These are phyloP conservation scores for Baronia brevicornis DNA, from an alignment of 2,888 invertebrate species.

Conservation along the genomic window DNA sequence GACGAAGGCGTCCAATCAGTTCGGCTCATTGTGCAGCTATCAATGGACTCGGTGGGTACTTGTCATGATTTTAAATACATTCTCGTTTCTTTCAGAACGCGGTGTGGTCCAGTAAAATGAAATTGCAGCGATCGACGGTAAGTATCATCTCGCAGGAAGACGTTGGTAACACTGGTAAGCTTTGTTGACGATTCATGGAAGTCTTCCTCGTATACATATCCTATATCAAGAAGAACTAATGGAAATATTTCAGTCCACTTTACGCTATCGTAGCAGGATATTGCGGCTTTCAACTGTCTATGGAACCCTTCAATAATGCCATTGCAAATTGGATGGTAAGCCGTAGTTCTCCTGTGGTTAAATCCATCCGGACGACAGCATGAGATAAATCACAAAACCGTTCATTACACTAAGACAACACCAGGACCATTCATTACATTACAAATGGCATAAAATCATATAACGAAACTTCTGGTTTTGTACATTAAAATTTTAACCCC, in stretches of 20 bases:
- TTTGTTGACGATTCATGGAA: slow-evolving; percentile 22
- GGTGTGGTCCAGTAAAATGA: slow-evolving; percentile 26
- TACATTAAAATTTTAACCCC: too few relatives aligned
- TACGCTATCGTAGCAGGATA: slow-evolving; percentile 10
- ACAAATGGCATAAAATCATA: too few relatives aligned
- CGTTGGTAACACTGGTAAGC: slow-evolving; percentile 18
- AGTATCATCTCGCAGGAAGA: slow-evolving; percentile 24
- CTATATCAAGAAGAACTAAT: slow-evolving; percentile 18
- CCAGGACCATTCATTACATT: too few relatives aligned
- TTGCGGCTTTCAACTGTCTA: slow-evolving; percentile 15
- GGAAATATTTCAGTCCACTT: slow-evolving; percentile 20
- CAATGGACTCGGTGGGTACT: slow-evolving; percentile 20
- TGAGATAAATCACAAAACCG: slow-evolving; percentile 9
- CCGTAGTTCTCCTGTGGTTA: slow-evolving; percentile 22
- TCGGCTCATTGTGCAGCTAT: too few relatives aligned
- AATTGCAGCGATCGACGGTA: slow-evolving; percentile 22
- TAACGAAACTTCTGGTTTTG: too few relatives aligned
- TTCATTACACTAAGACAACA: too few relatives aligned
- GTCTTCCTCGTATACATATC: slow-evolving; percentile 17
- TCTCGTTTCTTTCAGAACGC: slow-evolving; percentile 21
- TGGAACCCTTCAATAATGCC: slow-evolving; percentile 26
- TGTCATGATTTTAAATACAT: slow-evolving; percentile 19
- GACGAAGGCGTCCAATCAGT: too few relatives aligned
- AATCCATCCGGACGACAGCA: slow-evolving; percentile 19
- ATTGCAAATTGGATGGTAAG: slow-evolving; percentile 26